A percentile compares a stretch with the other conserved stretches of the same genome.
Evolutionary conservation across 1,140 invertebrate species (phyloP).

Genomic region (Drosophila rufa): DNA sequence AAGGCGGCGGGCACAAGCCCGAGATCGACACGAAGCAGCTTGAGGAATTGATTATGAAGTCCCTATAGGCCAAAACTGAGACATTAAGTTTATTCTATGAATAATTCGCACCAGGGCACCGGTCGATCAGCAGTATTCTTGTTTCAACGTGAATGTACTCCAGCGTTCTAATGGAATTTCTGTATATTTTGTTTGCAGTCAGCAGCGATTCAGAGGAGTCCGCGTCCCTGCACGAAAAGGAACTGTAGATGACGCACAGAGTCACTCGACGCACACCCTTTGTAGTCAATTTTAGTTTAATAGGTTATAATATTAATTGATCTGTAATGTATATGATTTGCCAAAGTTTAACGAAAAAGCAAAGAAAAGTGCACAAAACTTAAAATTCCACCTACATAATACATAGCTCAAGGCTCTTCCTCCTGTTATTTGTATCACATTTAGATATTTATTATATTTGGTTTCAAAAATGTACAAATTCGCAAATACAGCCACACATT

Average conservation of each 20-base stretch:
- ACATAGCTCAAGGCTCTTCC: not conserved
- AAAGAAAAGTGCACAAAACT: not conserved
- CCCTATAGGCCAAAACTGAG: conserved; percentile 62
- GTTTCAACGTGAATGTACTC: conserved; percentile 15
- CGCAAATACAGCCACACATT: conserved; percentile 44
- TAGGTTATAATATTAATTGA: conserved; percentile 39
- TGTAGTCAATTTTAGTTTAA: conserved; percentile 72
- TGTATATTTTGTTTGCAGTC: conserved; percentile 63
- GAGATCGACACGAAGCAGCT: conserved; percentile 81
- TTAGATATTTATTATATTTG: conserved; percentile 55
- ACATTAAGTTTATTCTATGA: conserved; percentile 67
- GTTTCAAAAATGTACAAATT: conserved; percentile 51
- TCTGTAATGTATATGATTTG: conserved; percentile 33
- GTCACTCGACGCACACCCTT: conserved; percentile 27
- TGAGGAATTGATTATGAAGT: conserved; percentile 84
- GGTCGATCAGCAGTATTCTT: conserved; percentile 41
- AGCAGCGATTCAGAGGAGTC: conserved; percentile 18
- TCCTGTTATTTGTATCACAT: conserved; percentile 39
- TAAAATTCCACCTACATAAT: not conserved
- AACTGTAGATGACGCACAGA: conserved; percentile 44
- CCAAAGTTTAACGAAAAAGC: conserved; percentile 25
- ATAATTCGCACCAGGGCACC: conserved; percentile 48
- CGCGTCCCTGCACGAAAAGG: conserved; percentile 37
- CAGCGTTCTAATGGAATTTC: conserved; percentile 39
- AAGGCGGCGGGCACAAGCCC: conserved; percentile 58